Conservation (phyloP, 2,113 vertebrate species). For the Lamprologus callipterus region DNA sequence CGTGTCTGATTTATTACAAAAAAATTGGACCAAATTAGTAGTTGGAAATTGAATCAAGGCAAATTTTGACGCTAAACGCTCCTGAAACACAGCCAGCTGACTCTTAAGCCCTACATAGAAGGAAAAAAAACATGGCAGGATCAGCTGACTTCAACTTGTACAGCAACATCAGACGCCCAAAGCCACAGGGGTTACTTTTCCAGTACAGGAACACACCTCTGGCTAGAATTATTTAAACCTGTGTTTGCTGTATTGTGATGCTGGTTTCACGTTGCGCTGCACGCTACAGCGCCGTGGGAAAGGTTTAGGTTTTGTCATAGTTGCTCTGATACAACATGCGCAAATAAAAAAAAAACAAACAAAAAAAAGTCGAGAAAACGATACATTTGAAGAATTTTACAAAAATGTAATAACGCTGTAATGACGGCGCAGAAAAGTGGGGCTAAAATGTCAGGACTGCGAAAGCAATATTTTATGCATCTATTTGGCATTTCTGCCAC, state of each 20-base stretch:
- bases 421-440: neutral
- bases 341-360: neutral
- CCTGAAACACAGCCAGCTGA: neutral
- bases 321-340: neutral
- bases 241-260: neutral
- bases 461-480: neutral
- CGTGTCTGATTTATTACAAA: neutral
- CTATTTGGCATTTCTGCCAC: neutral
- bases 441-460: neutral
- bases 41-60: conserved; percentile 19
- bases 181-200: conserved; percentile 8
- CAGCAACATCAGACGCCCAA: neutral
- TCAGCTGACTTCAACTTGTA: neutral
- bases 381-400: neutral
- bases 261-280: neutral
- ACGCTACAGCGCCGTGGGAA: neutral
- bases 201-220: conserved; percentile 1
- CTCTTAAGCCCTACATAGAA: neutral
- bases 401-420: neutral
- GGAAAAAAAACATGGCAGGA: neutral
- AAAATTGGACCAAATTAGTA: neutral
- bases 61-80: neutral
- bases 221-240: conserved; percentile 24
- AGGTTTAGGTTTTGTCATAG: neutral
- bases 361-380: neutral